Evolutionary conservation across 2,797 vertebrate genomes (phyloP), one percentile per base, ranked within the genome.

Genomic region (Artibeus jamaicensis): DNA sequence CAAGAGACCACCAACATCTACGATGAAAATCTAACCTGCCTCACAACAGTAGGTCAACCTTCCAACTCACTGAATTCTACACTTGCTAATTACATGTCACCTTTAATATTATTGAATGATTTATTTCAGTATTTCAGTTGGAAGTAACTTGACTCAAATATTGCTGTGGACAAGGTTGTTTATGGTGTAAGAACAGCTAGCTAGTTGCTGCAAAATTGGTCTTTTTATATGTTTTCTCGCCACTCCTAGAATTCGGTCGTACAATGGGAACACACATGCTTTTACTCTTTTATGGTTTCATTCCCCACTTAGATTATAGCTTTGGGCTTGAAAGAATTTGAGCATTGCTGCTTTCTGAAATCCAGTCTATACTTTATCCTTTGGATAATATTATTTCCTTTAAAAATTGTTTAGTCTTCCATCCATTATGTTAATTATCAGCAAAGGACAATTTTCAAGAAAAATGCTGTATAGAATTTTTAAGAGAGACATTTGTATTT

Each of bases 241-340:
- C 34, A 34, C 1, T 46, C 34, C 8, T 32, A 53, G 37, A 90
- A 67, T 62, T 74, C 10, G 57, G 37, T 85, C 10, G 48, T 62
- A 67, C 53, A 86, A 68, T 46, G 50, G n/a, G 15, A n/a, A 24
- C 26, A 76, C 14, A 65, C 3, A 37, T 39, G 24, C 3, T 73
- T 94, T 93, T 88, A 44, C 74, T 65, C 29, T 77, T 48, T 93
- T 94, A 70, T 55, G 24, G 37, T 89, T 73, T 90, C 26, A 88
- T 73, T 90, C 53, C 12, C 39, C 8, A 97, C 74, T 85, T 82
- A 71, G 7, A 92, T 76, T 65, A 74, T 39, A 90, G 16, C 42
- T 94, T 95, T 73, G 50, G 67, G 44, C 8, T 92, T 70, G 46
- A 90, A 93, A 91, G 77, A 87, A 86, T 92, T 95, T 73, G 76